Percentiles rank a stretch among this genome's conserved stretches.
Evolutionary conservation across 2,797 vertebrate genomes (phyloP).

Genomic region (Enteromius radiatus): DNA sequence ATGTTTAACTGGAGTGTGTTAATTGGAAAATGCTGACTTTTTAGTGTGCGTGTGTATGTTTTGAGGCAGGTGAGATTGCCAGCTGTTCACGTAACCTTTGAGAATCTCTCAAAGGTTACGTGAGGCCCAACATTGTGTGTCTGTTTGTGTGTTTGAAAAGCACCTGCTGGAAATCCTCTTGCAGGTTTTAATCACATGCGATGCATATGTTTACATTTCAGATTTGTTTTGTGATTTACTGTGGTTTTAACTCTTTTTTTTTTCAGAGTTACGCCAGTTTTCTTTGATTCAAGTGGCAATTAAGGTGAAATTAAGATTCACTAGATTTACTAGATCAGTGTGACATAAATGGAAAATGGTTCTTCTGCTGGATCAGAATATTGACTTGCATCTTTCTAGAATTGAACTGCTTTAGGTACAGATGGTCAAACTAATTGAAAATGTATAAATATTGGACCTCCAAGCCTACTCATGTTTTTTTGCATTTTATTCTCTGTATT

Average conservation of each 20-base stretch:
- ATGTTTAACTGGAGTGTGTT: constrained; percentile 38
- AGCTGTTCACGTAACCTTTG: constrained; percentile 43
- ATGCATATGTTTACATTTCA: background rate
- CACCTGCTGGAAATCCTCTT: constrained; percentile 4
- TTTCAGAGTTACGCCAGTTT: background rate
- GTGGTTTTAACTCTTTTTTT: background rate
- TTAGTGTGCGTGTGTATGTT: constrained; percentile 1
- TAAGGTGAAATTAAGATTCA: background rate
- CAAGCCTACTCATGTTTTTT: background rate
- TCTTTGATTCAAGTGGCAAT: background rate
- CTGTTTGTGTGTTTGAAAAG: constrained; percentile 11
- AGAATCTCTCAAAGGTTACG: constrained; percentile 5
- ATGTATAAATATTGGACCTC: background rate
- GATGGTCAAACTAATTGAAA: constrained; percentile 1
- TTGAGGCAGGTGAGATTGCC: constrained; percentile 51
- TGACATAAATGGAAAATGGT: background rate
- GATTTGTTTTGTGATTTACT: background rate
- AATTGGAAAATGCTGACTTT: constrained; percentile 33
- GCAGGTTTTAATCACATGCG: background rate
- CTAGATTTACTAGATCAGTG: background rate
- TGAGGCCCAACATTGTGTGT: background rate
- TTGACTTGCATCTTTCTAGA: background rate
- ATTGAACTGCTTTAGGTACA: background rate
- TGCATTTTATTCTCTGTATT: background rate
- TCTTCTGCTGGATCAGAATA: no score